Base-by-base conservation (phyloP, 2,797 vertebrate species). In the Micrastur ruficollis region DNA sequence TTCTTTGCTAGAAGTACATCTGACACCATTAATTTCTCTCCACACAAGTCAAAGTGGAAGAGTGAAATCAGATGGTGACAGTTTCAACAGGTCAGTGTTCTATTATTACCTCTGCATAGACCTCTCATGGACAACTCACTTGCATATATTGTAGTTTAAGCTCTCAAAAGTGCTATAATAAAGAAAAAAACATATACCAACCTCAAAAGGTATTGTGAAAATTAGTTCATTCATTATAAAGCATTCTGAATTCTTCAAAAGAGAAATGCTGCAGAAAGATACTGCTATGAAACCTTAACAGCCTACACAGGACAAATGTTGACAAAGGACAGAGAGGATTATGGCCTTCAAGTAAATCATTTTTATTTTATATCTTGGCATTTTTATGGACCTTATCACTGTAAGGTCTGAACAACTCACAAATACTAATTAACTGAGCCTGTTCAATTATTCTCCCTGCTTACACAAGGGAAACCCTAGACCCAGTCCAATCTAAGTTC, bases 401-500 rank as follows among this genome's bases (percentile, higher is more conserved):
- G n/a, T 59, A 90, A 93, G 26, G 90, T 90, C 88, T 86, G 83
- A 96, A 89, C 71, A 89, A 84, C 49, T 74, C 83, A 80, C 78
- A 95, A 95, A 94, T 89, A 87, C 78, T 94, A 90, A 97, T 97
- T 95, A 97, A 90, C 96, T 93, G 52, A 89, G 83, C 44, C 76
- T 87, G 83, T 67, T 95, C 86, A 95, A 96, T 96, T 95, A 94
- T 87, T 92, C 88, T 89, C 34, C 17, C 67, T 92, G 90, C 92
- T 96, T 95, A 97, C 94, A 95, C 89, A 81, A 78, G 96, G 96
- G 94, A 97, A 96, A 90, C n/a, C 40, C 86, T 89, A 97, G 52
- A 93, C 90, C 52, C 93, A 97, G 81, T 86, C 67, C 93, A 95
- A 94, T 96, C 93, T 90, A 92, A 86, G 67, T 29, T 95, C 86